Percentiles rank a stretch among this genome's conserved stretches.
Evolutionary conservation across 2,113 vertebrate genomes (phyloP).

Genomic region (Hypocryptadius cinnamomeus): DNA sequence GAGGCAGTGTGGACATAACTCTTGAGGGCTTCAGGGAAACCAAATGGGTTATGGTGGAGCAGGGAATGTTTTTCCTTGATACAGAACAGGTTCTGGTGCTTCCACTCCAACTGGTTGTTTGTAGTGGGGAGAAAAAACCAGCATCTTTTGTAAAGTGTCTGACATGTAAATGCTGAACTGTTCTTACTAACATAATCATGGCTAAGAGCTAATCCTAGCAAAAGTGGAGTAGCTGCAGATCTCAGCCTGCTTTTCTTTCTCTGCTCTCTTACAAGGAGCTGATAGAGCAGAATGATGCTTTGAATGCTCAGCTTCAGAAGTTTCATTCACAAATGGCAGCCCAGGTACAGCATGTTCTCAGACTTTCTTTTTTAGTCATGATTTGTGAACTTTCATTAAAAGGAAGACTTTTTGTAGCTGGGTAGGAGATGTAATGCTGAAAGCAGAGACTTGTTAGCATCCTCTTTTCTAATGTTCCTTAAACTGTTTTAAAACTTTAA

Average conservation of each 20-base stretch:
- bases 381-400: not conserved
- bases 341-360: slow-evolving; percentile 77
- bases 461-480: not conserved
- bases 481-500: not conserved
- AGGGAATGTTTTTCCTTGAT: not conserved
- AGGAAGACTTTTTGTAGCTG: not conserved
- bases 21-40: not conserved
- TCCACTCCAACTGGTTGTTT: not conserved
- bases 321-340: slow-evolving; percentile 86
- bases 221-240: not conserved
- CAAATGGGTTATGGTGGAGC: fast-evolving
- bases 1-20: not conserved
- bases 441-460: not conserved
- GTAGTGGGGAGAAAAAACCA: not conserved
- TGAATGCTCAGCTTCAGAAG: slow-evolving; percentile 86
- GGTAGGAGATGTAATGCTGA: not conserved
- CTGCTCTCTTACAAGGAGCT: slow-evolving; percentile 79
- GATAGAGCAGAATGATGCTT: slow-evolving; percentile 86
- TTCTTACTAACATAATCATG: slow-evolving; percentile 16
- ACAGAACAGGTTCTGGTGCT: not conserved
- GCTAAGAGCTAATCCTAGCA: slow-evolving; percentile 15
- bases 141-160: not conserved
- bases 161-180: not conserved
- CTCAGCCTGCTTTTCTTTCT: slow-evolving; percentile 54
- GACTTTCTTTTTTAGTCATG: not conserved